Base-by-base conservation (phyloP, 1,140 invertebrate genomes). In the Ips nitidus region DNA sequence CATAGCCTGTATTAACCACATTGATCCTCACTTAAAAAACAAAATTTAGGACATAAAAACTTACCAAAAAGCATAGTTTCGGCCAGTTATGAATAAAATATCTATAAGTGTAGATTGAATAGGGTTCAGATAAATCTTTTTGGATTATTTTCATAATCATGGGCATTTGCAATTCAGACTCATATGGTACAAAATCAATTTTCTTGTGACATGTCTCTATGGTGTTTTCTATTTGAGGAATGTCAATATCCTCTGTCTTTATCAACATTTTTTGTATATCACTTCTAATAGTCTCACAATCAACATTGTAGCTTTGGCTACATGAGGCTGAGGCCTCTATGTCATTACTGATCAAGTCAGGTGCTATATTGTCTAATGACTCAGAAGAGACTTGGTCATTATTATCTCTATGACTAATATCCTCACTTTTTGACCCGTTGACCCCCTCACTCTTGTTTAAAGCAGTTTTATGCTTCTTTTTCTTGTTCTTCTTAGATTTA, bases 51-150 rank as follows among this genome's bases (percentile, higher is more conserved):
- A 2, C 3, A 59, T 40, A 7, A 8, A 50, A 62, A 55, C 89
- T 88, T 85, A 94, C 93, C 84, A 99, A 85, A 84, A 98, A 98
- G 83, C 97, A 99, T 68, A 99, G 84, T 84, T 98, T 95, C 81
- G 98, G 98, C 98, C 98, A 99, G 83, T 99, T 99, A 82, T 99
- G 95, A 82, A 99, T 99, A 86, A 99, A 99, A 87, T 99, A 99
- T 85, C 98, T 90, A 86, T 99, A 99, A 45, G 98, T 99, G 83
- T 99, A 99, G 84, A 99, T 98, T 69, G 97, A 99, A 85, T 99
- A 99, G 41, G 98, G 98, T 88, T 99, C 98, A 70, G 97, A 98
- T 72, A 99, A 86, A 85, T 99, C 98, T 81, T 97, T 98, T 80
- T 98, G 96, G 80, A 99, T 99, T 77, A 99, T 88, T 85, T 92